A percentile compares a stretch with the other conserved stretches of the same genome.
Conservation (phyloP, 2,888 invertebrate genomes). For the Plusia festucae region DNA sequence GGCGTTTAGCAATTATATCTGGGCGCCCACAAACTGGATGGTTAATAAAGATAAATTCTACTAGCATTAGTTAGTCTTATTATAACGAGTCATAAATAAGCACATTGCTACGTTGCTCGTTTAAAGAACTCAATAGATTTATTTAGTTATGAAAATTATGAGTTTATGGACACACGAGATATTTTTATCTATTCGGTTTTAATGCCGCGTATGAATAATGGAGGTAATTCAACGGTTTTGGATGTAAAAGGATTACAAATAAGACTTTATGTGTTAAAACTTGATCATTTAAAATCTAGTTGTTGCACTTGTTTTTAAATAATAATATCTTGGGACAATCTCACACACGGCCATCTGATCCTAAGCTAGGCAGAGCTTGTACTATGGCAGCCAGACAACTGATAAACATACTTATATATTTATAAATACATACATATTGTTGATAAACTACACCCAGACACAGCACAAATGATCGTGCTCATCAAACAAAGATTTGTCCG, state of each 20-base stretch:
- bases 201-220: neutral
- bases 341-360: too few relatives aligned
- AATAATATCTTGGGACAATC: too few relatives aligned
- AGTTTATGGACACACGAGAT: slow-evolving; percentile 12
- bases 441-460: too few relatives aligned
- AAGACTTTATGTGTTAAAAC: neutral
- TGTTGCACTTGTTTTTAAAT: too few relatives aligned
- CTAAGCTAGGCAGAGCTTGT: too few relatives aligned
- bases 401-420: too few relatives aligned
- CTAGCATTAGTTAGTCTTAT: slow-evolving; percentile 8
- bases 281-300: too few relatives aligned
- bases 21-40: slow-evolving; percentile 38
- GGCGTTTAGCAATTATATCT: slow-evolving; percentile 46
- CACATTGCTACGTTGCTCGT: slow-evolving; percentile 11
- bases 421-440: too few relatives aligned
- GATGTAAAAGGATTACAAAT: neutral
- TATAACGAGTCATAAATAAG: slow-evolving; percentile 24
- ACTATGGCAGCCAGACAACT: too few relatives aligned
- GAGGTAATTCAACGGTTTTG: neutral
- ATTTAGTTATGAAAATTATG: slow-evolving; percentile 16
- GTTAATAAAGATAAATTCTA: slow-evolving; percentile 15
- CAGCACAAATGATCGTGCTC: too few relatives aligned
- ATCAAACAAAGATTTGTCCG: too few relatives aligned
- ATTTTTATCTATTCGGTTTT: slow-evolving; percentile 11
- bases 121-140: slow-evolving; percentile 11